These are phyloP conservation scores for Bergia sp. DNA, from an alignment of 92 coral and sea anemone genomes.

Conservation along the genomic window DNA sequence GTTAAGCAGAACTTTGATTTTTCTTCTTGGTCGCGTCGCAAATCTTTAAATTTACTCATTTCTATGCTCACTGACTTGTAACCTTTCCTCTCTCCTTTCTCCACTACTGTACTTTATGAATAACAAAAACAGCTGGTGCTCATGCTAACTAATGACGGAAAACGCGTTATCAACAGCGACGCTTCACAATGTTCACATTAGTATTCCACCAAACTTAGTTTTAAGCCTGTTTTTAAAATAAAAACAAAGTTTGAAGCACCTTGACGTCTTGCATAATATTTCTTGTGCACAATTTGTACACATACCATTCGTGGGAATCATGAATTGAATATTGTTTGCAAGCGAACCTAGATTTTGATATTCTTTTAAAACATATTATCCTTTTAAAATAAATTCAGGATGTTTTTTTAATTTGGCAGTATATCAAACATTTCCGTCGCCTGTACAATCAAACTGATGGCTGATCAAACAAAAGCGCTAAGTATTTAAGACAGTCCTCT, in stretches of 20 bases:
- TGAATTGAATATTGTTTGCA: neutral
- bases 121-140: constrained; percentile 1
- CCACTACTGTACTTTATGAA: neutral
- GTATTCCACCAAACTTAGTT: neutral
- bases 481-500: neutral
- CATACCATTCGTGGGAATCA: neutral
- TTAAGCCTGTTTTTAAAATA: neutral
- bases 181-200: neutral
- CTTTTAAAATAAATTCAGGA: neutral
- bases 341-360: neutral
- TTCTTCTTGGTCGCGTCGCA: neutral
- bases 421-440: neutral
- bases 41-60: neutral
- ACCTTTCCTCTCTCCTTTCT: neutral
- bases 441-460: neutral
- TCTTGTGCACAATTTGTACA: neutral
- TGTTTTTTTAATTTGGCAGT: neutral
- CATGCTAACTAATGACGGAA: neutral
- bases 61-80: too few relatives aligned
- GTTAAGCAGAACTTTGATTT: neutral
- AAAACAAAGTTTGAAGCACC: neutral
- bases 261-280: neutral
- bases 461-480: constrained; percentile 5
- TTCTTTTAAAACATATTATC: neutral
- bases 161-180: neutral